Evolutionary conservation across 2,888 invertebrate species (phyloP).

Genomic region (Lasioglossum malachurum): DNA sequence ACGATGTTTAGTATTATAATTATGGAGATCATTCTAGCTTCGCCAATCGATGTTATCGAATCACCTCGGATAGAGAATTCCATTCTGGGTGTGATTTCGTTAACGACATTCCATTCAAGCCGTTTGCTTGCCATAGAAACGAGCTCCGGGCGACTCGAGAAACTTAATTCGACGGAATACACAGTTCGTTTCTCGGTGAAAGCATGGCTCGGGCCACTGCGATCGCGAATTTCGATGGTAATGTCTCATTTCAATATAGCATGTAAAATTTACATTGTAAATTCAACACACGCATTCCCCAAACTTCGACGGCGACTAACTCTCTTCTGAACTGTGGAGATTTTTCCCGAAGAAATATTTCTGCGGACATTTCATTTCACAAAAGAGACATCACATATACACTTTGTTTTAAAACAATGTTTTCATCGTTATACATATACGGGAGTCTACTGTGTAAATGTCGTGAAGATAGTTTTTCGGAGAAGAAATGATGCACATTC

Average conservation of each 20-base stretch:
- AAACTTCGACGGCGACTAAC: not conserved
- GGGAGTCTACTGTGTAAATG: no score
- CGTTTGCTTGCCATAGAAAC: not conserved
- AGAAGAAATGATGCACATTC: no score
- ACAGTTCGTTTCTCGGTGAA: conserved; percentile 13
- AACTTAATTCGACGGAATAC: conserved; percentile 2
- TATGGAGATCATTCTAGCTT: conserved; percentile 19
- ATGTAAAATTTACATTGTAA: not conserved
- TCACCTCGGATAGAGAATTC: not conserved
- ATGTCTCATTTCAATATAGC: not conserved
- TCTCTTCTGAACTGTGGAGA: not conserved
- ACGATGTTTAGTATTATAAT: not conserved
- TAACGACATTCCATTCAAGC: not conserved
- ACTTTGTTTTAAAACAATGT: no score
- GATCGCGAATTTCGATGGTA: not conserved
- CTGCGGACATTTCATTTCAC: not conserved
- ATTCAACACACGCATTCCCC: not conserved
- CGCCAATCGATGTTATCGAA: conserved; percentile 27
- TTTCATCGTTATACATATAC: no score
- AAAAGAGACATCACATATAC: no score
- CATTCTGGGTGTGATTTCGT: not conserved
- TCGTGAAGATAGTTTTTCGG: no score
- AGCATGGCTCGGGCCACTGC: not conserved
- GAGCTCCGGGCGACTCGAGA: not conserved
- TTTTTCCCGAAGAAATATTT: not conserved